These are phyloP conservation scores for Furcifer pardalis DNA, from an alignment of 2,797 vertebrate genomes.

Conservation along the genomic window DNA sequence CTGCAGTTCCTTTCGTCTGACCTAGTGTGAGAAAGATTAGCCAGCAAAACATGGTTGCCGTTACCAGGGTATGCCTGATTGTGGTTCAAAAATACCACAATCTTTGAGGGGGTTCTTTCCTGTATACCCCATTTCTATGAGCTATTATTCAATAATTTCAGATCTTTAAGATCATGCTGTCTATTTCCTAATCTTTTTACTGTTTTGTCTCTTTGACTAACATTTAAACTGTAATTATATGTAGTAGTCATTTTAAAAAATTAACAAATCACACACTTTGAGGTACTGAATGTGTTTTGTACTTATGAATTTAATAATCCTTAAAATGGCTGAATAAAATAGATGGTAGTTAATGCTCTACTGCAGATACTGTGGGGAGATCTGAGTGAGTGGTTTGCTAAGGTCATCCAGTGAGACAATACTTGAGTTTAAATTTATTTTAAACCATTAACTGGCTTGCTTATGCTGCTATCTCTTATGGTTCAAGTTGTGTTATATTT, in stretches of 20 bases:
- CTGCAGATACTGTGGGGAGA: background rate
- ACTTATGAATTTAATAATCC: too few species aligned
- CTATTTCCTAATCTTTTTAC: background rate
- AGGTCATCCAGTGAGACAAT: background rate
- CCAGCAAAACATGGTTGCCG: too few species aligned
- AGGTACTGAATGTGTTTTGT: too few species aligned
- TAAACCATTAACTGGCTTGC: background rate
- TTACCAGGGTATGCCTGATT: too few species aligned
- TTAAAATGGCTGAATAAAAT: background rate
- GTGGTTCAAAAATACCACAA: too few species aligned
- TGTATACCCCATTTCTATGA: background rate
- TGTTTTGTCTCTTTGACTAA: background rate
- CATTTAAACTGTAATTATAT: too few species aligned
- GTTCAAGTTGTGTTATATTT: background rate
- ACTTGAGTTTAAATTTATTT: conserved; percentile 5
- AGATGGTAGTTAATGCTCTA: background rate
- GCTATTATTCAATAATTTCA: background rate
- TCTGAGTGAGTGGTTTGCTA: background rate
- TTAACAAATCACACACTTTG: too few species aligned
- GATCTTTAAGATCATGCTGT: background rate
- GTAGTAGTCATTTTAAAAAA: too few species aligned
- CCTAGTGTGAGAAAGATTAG: too few species aligned
- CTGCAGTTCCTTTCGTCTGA: too few species aligned
- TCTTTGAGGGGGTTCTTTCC: too few species aligned
- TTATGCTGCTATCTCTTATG: background rate